Conservation (phyloP, 2,888 invertebrate genomes). For the Nemotelus pantherinus region DNA sequence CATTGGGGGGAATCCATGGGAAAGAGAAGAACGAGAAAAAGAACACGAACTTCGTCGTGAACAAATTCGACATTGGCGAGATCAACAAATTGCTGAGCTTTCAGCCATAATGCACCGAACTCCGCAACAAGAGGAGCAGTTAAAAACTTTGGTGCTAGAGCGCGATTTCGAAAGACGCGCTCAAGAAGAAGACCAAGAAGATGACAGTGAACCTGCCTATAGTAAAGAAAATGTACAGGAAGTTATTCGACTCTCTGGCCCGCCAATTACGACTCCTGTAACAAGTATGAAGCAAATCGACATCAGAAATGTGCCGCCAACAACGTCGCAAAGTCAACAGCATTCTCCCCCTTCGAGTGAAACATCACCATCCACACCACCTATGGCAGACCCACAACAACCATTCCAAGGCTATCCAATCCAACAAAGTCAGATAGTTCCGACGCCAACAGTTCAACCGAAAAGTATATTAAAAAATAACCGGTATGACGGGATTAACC, state of each 20-base stretch:
- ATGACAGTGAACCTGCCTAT: conserved; percentile 68
- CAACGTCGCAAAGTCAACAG: conserved; percentile 48
- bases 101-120: conserved; percentile 75
- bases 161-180: conserved; percentile 93
- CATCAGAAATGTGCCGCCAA: conserved; percentile 57
- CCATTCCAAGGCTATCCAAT: conserved; percentile 56
- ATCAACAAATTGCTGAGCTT: conserved; percentile 86
- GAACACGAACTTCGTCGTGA: conserved; percentile 78
- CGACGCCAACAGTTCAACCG: conserved; percentile 57
- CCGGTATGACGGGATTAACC: conserved; percentile 57
- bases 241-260: conserved; percentile 65
- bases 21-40: conserved; percentile 90
- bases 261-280: conserved; percentile 62
- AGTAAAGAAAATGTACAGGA: conserved; percentile 67
- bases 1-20: conserved; percentile 83
- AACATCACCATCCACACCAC: conserved; percentile 25
- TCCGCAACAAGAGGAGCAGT: conserved; percentile 85
- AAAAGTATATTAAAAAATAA: conserved; percentile 63
- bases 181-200: conserved; percentile 78
- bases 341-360: conserved; percentile 29
- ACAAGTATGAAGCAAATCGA: conserved; percentile 64
- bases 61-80: conserved; percentile 81
- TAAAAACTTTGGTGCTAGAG: conserved; percentile 89
- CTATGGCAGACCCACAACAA: conserved; percentile 52
- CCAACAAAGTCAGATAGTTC: conserved; percentile 48